These are phyloP conservation scores for Scaeva pyrastri DNA, from an alignment of 2,888 invertebrate species.

Conservation along the genomic window DNA sequence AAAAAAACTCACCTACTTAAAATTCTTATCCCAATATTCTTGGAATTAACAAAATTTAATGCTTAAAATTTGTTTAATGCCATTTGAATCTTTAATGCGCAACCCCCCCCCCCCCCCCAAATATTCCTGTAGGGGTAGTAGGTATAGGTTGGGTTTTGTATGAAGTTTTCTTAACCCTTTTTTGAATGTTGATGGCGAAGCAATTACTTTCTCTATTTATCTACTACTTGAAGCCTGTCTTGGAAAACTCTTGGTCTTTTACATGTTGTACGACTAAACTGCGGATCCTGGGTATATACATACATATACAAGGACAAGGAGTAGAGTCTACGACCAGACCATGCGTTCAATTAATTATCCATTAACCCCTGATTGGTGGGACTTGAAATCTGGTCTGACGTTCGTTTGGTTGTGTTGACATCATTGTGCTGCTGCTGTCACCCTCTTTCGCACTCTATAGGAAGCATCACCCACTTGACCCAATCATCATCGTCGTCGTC, in stretches of 20 bases:
- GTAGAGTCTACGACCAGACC: too few relatives aligned
- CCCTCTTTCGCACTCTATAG: background rate
- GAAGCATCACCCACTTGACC: background rate
- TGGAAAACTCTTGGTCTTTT: background rate
- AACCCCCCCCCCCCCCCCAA: background rate
- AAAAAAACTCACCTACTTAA: background rate
- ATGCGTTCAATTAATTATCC: constrained; percentile 27
- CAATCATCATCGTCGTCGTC: too few relatives aligned
- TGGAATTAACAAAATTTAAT: background rate
- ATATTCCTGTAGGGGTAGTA: background rate
- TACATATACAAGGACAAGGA: too few relatives aligned
- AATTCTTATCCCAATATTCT: background rate
- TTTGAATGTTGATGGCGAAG: background rate
- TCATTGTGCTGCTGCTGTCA: background rate
- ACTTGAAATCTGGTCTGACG: constrained; percentile 6
- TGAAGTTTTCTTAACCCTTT: background rate
- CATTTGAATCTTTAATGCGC: constrained; percentile 3
- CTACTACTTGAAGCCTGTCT: constrained; percentile 11
- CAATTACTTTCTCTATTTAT: constrained; percentile 2
- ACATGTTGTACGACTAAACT: too few relatives aligned
- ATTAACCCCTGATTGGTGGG: constrained; percentile 12
- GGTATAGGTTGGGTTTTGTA: background rate
- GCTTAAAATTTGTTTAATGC: background rate
- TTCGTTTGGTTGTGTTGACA: constrained; percentile 1
- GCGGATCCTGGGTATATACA: too few relatives aligned